A percentile compares a stretch with the other conserved stretches of the same genome.
Evolutionary conservation across 2,888 invertebrate species (phyloP).

Genomic region (Capitulum mitella): DNA sequence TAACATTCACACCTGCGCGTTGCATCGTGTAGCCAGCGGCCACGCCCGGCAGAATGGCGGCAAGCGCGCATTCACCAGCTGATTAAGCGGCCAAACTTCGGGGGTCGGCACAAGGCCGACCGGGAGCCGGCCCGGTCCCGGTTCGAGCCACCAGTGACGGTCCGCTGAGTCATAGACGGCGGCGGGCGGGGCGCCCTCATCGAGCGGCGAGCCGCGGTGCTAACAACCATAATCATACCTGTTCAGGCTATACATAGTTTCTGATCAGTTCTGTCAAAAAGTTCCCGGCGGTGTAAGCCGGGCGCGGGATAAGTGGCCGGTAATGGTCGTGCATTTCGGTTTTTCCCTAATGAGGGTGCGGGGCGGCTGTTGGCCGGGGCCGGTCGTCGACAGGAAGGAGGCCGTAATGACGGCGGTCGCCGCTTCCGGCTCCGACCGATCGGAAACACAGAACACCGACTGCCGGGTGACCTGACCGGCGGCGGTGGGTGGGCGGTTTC

Average conservation of each 20-base stretch:
- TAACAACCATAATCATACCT: background rate
- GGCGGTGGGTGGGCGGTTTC: background rate
- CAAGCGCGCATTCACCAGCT: no score
- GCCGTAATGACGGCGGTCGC: constrained; percentile 8
- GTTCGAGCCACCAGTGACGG: no score
- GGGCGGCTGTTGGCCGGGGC: background rate
- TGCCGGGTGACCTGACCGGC: no score
- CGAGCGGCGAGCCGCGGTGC: background rate
- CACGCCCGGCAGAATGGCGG: no score
- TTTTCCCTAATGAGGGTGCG: background rate
- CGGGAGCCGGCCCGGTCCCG: no score
- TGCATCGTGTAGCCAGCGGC: no score
- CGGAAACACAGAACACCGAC: background rate
- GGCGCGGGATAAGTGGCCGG: background rate
- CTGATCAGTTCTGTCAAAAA: background rate
- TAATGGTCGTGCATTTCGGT: background rate
- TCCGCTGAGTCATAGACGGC: no score
- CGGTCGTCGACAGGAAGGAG: background rate
- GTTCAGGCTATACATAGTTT: background rate
- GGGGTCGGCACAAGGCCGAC: no score
- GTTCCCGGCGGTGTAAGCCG: background rate
- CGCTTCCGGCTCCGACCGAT: background rate
- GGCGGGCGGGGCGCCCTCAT: background rate
- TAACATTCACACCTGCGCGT: no score
- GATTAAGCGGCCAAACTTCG: no score